Base-by-base conservation (phyloP, 2,113 vertebrate genomes). In the Aptenodytes patagonicus region DNA sequence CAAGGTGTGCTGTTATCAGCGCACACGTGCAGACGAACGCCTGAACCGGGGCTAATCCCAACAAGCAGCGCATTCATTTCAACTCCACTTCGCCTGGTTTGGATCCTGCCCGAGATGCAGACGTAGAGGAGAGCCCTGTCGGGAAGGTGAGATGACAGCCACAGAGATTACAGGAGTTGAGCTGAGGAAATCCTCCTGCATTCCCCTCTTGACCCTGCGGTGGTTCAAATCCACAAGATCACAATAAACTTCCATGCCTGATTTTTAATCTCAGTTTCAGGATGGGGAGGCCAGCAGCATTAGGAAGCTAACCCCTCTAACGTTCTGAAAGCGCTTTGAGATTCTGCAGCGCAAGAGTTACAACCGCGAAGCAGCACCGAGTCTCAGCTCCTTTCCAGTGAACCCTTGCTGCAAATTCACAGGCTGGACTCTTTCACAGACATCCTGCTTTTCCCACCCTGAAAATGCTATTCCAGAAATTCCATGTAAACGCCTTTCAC, bases 211-310 rank as follows among this genome's bases (percentile, higher is more conserved):
- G 21, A 21, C 13, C 13, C 60, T 3, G n/a, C 4, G 5, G 8
- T 28, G 17, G 20, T 28, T 47, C 40, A 38, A 38, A 40, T 42
- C 71, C 62, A 17, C 3, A 4, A 11, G 8, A 68, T 8, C 3
- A 2, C 57, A 8, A 1, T 1, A 17, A 17, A 42, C 2, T 13
- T 25, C 52, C 20, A 7, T 0, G 5, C 24, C 32, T 0, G 0
- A 36, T 4, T 76, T 68, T 38, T 15, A 29, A 32, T 9, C 61
- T 17, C 40, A 4, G 34, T 13, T 29, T 28, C 18, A 65, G 87
- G 40, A 18, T 0, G 7, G 11, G n/a, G 44, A 32, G 29, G 24
- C 21, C 29, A 62, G 54, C 16, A 32, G 46, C 31, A 2, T 6
- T 13, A 19, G 78, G 46, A 40, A 70, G 2, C 25, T 5, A 36